Percentiles rank a stretch among this genome's conserved stretches.
phyloP scores from a whole-genome alignment of 2,888 invertebrate genomes.

The Callyntrura sp. region DNA sequence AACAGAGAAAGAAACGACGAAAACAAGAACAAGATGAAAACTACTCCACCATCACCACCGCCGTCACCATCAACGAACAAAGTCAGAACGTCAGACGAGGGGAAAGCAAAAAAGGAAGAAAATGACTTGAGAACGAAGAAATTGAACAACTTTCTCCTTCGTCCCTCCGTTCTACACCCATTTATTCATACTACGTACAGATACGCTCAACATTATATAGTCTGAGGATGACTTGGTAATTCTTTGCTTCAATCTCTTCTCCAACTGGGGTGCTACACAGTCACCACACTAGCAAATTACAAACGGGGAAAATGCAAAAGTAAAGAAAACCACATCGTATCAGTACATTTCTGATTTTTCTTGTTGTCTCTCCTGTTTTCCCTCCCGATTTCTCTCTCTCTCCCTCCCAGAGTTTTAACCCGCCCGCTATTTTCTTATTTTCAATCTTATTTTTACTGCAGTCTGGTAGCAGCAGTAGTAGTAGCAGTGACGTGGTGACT shows the following conservation, averaged over 20 bases:
- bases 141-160: conserved; percentile 21
- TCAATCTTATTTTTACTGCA: neutral
- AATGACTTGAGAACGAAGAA: neutral
- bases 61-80: conserved; percentile 1
- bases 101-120: neutral
- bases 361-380: neutral
- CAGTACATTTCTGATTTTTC: neutral
- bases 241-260: conserved; percentile 3
- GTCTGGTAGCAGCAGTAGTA: no score
- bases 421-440: neutral
- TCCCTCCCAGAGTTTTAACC: neutral
- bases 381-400: neutral
- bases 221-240: neutral
- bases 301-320: neutral
- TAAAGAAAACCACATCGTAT: neutral
- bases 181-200: neutral
- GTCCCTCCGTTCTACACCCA: neutral
- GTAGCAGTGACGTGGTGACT: no score
- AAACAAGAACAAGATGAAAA: conserved; percentile 28
- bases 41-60: neutral
- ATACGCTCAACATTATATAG: no score
- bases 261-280: neutral
- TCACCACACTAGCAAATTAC: neutral
- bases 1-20: conserved; percentile 19
- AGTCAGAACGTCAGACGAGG: neutral